These are phyloP conservation scores for Pelusios castaneus DNA, from an alignment of 2,113 vertebrate genomes.

Conservation along the genomic window DNA sequence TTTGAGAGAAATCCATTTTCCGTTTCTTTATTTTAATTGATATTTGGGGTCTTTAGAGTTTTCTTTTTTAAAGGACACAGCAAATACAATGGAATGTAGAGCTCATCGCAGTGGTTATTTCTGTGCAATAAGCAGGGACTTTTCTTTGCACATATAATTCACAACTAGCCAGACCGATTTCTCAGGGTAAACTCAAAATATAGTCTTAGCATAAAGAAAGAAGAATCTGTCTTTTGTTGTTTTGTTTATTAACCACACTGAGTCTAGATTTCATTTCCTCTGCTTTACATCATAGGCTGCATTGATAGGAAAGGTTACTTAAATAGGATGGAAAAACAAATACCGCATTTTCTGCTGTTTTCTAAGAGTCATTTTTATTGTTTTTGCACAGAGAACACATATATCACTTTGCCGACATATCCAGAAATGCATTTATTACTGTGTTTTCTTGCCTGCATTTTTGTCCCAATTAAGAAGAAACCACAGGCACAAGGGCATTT, in stretches of 20 bases:
- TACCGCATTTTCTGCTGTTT: neutral
- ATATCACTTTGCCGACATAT: neutral
- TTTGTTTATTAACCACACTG: neutral
- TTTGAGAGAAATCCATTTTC: neutral
- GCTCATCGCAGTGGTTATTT: neutral
- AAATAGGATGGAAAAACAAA: neutral
- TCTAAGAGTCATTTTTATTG: neutral
- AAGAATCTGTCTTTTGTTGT: neutral
- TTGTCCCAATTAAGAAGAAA: neutral
- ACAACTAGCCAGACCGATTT: neutral
- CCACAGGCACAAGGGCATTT: neutral
- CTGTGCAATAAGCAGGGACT: neutral
- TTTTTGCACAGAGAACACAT: neutral
- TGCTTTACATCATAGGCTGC: neutral
- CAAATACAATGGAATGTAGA: neutral
- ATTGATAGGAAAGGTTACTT: neutral
- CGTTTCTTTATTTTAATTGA: neutral
- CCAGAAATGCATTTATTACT: neutral
- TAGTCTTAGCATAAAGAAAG: neutral
- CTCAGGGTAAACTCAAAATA: neutral
- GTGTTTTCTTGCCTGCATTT: neutral
- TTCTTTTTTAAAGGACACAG: neutral
- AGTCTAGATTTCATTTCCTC: neutral
- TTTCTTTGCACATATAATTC: constrained; percentile 1
- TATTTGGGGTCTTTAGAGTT: neutral